Evolutionary conservation across 1,140 invertebrate genomes (phyloP).

Genomic region (Bombus affinis): DNA sequence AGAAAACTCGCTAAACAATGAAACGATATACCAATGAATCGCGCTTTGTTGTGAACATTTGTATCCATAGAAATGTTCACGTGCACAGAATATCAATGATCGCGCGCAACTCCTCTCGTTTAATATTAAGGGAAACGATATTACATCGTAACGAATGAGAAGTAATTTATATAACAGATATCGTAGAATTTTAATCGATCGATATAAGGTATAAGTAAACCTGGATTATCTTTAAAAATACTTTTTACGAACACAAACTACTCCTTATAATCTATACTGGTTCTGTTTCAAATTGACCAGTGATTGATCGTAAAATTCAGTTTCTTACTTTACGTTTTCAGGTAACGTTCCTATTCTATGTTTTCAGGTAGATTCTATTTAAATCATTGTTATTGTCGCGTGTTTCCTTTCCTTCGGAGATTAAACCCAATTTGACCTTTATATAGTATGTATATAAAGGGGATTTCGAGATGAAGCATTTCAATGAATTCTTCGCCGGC

Average conservation of each 20-base stretch:
- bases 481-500: neutral
- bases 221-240: neutral
- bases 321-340: neutral
- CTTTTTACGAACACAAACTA: neutral
- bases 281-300: neutral
- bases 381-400: conserved; percentile 2
- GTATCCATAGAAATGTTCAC: conserved; percentile 61
- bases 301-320: neutral
- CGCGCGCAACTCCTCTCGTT: neutral
- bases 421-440: neutral
- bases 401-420: neutral
- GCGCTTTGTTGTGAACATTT: conserved; percentile 53
- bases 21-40: neutral
- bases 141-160: neutral
- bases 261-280: neutral
- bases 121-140: neutral
- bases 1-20: conserved; percentile 6
- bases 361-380: too few species aligned
- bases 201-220: neutral
- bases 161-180: neutral
- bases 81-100: conserved; percentile 20
- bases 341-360: too few species aligned
- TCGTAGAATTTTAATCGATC: neutral
- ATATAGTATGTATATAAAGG: neutral
- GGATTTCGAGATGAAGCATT: neutral